phyloP scores from a whole-genome alignment of 2,888 invertebrate species.

The Xanthia icteritia region DNA sequence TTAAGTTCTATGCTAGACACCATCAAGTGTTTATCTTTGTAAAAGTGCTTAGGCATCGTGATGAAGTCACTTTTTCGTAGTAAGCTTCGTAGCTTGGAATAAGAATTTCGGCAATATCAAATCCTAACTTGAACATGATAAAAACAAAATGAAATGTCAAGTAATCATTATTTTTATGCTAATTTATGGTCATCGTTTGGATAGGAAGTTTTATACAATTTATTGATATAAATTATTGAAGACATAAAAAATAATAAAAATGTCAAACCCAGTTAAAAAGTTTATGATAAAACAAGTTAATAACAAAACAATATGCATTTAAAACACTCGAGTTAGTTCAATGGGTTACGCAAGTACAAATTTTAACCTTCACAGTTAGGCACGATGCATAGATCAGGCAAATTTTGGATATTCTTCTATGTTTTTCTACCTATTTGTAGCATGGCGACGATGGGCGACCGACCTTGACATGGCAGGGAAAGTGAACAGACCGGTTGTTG shows the following conservation, averaged over 20 bases:
- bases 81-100: neutral
- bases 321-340: conserved; percentile 33
- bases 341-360: conserved; percentile 39
- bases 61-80: neutral
- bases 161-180: neutral
- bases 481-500: conserved; percentile 87
- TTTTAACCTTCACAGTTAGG: conserved; percentile 59
- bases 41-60: neutral
- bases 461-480: conserved; percentile 89
- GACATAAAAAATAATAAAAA: conserved; percentile 11
- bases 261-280: conserved; percentile 30
- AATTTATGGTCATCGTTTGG: neutral
- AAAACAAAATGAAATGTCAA: neutral
- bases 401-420: conserved; percentile 65
- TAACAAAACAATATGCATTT: conserved; percentile 27
- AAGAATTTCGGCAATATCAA: neutral
- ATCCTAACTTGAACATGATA: neutral
- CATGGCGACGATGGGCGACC: conserved; percentile 74
- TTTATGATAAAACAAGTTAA: conserved; percentile 11
- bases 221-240: neutral
- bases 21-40: conserved; percentile 12
- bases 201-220: conserved; percentile 3
- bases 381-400: conserved; percentile 43
- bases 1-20: conserved; percentile 12
- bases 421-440: conserved; percentile 65